These are phyloP conservation scores for Saturnia japonica DNA, from an alignment of 2,888 invertebrate genomes.

Conservation along the genomic window DNA sequence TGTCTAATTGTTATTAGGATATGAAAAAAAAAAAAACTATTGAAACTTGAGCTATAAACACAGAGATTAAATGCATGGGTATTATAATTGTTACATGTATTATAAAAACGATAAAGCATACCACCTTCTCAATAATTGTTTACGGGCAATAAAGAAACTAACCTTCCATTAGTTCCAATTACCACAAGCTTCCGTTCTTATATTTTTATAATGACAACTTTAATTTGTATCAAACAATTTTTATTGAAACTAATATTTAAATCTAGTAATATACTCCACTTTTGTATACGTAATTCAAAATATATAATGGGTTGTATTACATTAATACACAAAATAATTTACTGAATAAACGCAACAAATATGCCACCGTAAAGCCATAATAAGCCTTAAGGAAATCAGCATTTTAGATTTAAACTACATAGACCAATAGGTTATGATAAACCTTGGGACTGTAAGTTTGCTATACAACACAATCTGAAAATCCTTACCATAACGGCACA, in stretches of 20 bases:
- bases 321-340: background rate
- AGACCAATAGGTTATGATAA: background rate
- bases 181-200: conserved; percentile 31
- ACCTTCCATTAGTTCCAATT: conserved; percentile 49
- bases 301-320: background rate
- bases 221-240: background rate
- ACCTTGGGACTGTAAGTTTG: background rate
- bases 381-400: background rate
- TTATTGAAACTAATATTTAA: background rate
- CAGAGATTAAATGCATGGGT: conserved; percentile 42
- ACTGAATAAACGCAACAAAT: too few species aligned
- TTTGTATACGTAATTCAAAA: background rate
- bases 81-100: conserved; percentile 29
- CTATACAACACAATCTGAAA: background rate
- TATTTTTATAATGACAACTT: background rate
- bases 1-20: background rate
- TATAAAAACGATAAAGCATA: conserved; percentile 31
- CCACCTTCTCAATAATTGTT: conserved; percentile 19
- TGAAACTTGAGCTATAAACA: conserved; percentile 44
- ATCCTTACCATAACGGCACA: background rate
- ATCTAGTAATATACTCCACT: background rate
- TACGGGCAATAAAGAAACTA: conserved; percentile 47
- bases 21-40: conserved; percentile 23
- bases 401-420: background rate
- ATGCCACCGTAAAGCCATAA: background rate